Base-by-base conservation (phyloP, 1,140 invertebrate genomes). In the Lucilia sericata region DNA sequence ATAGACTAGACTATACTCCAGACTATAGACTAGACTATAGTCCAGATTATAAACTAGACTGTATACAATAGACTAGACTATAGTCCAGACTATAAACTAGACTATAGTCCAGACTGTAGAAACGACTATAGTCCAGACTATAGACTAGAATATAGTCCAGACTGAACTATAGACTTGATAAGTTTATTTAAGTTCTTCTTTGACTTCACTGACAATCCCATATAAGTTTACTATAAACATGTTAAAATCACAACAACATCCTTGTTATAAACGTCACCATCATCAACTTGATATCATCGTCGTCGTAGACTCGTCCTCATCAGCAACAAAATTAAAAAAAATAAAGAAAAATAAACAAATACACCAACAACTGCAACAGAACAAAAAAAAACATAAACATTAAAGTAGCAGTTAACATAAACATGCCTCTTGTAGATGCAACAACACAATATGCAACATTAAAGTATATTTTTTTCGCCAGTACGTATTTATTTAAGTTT, bases 331-430 rank as follows among this genome's bases (percentile, higher is more conserved):
- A 34, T 75, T n/a, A n/a, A 17, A 25, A 34, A 12, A 75, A 75
- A 21, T 17, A 36, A 17, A 42, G 12, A 34, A 60, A 17, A 14
- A 60, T 14, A 60, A 60, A 60, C n/a, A 60, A 42, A 60, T 60
- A 60, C 13, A 60, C 3, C 0, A 75, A 75, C 8, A 75, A 36
- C 21, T 7, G 9, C n/a, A 51, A 49, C 76, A 80, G 10, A 47
- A 78, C 74, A 75, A 30, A 78, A 47, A 47, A 47, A 80, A 80
- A 19, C 42, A 19, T 51, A 80, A 70, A 70, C 65, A 70, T 70
- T 70, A 70, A 70, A 70, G 65, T 70, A 70, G 65, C n/a, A 70
- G 65, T 70, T 70, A 70, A 70, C 65, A 70, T 70, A 70, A 70
- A 70, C 65, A 70, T 70, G 65, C 65, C 65, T 70, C 65, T 60